These are phyloP conservation scores for Catharus bicknelli DNA, from an alignment of 2,113 vertebrate genomes.

Conservation along the genomic window DNA sequence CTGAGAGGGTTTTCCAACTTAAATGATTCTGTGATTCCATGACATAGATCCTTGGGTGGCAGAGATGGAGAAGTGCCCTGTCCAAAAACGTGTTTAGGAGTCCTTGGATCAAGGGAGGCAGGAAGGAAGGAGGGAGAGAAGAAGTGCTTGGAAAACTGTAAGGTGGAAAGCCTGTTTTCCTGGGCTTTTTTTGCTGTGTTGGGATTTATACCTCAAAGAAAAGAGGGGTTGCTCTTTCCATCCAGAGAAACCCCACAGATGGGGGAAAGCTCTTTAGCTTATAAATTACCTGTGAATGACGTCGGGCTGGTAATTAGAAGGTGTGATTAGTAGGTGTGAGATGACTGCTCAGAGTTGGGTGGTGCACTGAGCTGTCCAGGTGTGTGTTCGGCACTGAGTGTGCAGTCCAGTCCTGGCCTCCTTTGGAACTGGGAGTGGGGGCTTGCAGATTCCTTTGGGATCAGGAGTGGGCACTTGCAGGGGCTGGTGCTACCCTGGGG, in stretches of 20 bases:
- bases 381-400: fast-evolving
- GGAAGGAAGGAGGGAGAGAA: background rate
- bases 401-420: background rate
- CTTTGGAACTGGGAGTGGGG: background rate
- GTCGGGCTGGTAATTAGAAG: background rate
- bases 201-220: background rate
- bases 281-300: background rate
- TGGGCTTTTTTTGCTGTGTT: background rate
- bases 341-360: background rate
- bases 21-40: background rate
- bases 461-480: too few relatives aligned
- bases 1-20: background rate
- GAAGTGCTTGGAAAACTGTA: background rate
- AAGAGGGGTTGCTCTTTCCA: background rate
- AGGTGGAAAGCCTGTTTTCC: background rate
- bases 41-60: background rate
- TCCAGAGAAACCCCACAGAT: background rate
- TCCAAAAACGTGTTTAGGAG: background rate
- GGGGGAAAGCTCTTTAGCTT: background rate
- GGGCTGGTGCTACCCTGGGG: background rate
- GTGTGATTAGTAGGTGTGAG: background rate
- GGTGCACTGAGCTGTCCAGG: fast-evolving
- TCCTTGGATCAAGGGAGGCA: background rate
- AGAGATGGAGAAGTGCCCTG: background rate
- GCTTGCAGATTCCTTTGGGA: background rate